phyloP scores from a whole-genome alignment of 2,888 invertebrate genomes.

The Morpho achilles region DNA sequence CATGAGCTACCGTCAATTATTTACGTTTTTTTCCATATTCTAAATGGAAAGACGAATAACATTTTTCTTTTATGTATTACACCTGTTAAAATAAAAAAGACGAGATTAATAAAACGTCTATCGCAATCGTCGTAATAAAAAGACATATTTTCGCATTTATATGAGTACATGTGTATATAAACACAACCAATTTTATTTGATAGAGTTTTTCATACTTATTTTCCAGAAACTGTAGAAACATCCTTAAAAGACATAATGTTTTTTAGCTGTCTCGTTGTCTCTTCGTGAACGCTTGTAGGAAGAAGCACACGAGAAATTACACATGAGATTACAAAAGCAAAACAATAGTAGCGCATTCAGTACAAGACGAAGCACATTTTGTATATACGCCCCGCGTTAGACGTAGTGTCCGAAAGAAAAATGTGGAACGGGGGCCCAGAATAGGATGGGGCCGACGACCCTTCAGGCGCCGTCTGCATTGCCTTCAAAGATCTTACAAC shows the following conservation, averaged over 20 bases:
- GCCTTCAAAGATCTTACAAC: constrained; percentile 51
- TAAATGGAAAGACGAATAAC: no score
- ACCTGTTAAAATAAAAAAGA: no score
- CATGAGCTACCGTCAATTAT: no score
- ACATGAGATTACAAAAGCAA: constrained; percentile 64
- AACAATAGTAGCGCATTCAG: constrained; percentile 69
- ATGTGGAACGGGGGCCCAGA: constrained; percentile 57
- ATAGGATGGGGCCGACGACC: constrained; percentile 62
- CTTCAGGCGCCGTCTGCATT: constrained; percentile 37
- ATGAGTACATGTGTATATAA: no score
- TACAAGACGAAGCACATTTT: constrained; percentile 63
- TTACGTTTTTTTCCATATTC: no score
- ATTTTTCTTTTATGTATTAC: no score
- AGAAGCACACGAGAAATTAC: constrained; percentile 57
- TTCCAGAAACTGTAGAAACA: constrained; percentile 14
- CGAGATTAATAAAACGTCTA: no score
- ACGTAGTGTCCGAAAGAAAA: constrained; percentile 72
- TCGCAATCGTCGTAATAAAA: no score
- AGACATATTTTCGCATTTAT: no score
- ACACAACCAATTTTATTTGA: no score
- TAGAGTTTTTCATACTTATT: not conserved
- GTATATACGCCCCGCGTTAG: constrained; percentile 45
- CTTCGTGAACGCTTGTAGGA: constrained; percentile 28
- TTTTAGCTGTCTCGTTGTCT: constrained; percentile 25
- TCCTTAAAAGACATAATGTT: constrained; percentile 15